Base-by-base conservation (phyloP, 2,113 vertebrate genomes). In the Ranitomeya variabilis region DNA sequence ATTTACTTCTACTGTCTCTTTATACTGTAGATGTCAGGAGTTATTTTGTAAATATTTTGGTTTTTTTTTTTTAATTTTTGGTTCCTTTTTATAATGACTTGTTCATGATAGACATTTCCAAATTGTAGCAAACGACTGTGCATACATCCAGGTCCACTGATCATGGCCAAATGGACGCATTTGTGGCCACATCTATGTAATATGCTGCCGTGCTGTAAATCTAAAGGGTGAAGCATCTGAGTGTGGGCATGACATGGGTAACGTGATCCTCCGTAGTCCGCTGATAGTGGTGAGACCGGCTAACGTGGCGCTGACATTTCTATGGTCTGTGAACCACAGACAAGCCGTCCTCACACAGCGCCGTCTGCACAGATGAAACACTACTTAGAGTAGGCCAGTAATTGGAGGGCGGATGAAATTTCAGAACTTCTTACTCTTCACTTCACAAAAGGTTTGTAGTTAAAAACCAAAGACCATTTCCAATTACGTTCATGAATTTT, bases 241-340 rank as follows among this genome's bases (percentile, higher is more conserved):
- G 4, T 19, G 1, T 71, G 67, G 12, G 67, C 67, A 26, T 9
- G 67, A 12, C 67, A 31, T 6, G 15, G 73, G 19, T 21, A 76
- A 76, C 16, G 4, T 7, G 52, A 76, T 76, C 0, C 37, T 21
- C 37, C 45, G 3, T 45, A 19, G 31, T 74, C 71, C 45, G 14
- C 26, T 8, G 73, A 21, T 45, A 45, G 31, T 74, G 45, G 31
- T 19, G 31, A 74, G 71, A 74, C 15, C 15, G 26, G 69, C 69
- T 23, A 45, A 74, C 31, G 21, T 74, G 71, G 31, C 45, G 45
- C 73, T 79, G 2, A 1, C 51, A 13, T 79, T 15, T 79, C 52
- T 79, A 79, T 55, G 77, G 52, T 79, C 52, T 55, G 51, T 79
- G 52, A 54, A 55, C 77, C 52, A 55, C 52, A 57, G 52, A 79